Base-by-base conservation (phyloP, 1,140 invertebrate genomes). In the Neodiprion fabricii region DNA sequence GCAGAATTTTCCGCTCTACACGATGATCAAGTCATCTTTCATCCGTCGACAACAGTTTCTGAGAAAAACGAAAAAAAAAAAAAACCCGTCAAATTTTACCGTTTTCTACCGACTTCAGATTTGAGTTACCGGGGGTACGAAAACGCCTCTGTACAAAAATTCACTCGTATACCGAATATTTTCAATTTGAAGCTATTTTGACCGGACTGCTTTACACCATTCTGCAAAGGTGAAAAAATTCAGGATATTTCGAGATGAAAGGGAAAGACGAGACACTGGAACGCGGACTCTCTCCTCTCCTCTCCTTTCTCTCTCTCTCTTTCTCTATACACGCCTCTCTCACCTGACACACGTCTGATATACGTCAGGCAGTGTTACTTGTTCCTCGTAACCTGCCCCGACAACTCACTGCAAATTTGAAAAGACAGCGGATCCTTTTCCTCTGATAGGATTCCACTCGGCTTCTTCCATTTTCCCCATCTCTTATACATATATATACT, bases 361-460 rank as follows among this genome's bases (percentile, higher is more conserved):
- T 69, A 69, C 23, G 67, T 69, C 67, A 69, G 67, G 23, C 11
- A 3, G 23, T 47, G 40, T 69, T 69, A 69, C 67, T 69, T 17
- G 40, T 69, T 1, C 67, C 17, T n/a, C 53, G 53, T 61, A 61
- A n/a, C 53, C n/a, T n/a, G 28, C 61, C 12, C 12, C 61, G 61
- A 23, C 17, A 23, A 69, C 10, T 23, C 67, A 47, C 40, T 21
- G 23, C 12, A 23, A 69, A 69, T 69, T 23, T 23, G 67, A 69
- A 17, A 69, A 69, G 67, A 69, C 67, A 69, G 67, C 40, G 23
- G 40, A 69, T 69, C 40, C 40, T 69, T 69, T 47, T 69, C 9
- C 10, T n/a, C 53, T 61, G 53, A 61, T 61, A n/a, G 53, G 53
- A 61, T 61, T 61, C 11, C n/a, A 0, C 28, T 40, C 28, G 28